These are phyloP conservation scores for Sarcoramphus papa DNA, from an alignment of 2,797 vertebrate species.

Conservation along the genomic window DNA sequence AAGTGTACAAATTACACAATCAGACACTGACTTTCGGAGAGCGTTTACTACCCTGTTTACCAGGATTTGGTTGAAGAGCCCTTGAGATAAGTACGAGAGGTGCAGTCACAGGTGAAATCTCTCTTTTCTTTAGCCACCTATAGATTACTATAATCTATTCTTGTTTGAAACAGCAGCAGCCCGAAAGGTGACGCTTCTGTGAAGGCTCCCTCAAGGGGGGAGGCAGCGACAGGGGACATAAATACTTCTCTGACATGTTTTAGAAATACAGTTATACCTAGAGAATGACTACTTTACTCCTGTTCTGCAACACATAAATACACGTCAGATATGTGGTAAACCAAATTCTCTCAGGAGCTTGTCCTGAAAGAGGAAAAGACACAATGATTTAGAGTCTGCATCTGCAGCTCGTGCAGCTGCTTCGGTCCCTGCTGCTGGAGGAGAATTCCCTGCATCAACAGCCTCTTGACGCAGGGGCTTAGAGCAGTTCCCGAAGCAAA, in stretches of 20 bases:
- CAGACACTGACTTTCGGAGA: background rate
- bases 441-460: background rate
- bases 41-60: background rate
- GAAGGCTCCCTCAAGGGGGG: background rate
- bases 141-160: background rate
- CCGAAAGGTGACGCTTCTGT: background rate
- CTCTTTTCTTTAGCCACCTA: background rate
- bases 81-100: background rate
- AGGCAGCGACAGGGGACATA: background rate
- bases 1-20: background rate
- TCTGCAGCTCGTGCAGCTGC: conserved; percentile 52
- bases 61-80: background rate
- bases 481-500: background rate
- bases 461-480: background rate
- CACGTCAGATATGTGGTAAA: conserved; percentile 47
- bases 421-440: conserved; percentile 14
- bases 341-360: conserved; percentile 53
- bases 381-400: conserved; percentile 56
- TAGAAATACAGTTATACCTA: conserved; percentile 32
- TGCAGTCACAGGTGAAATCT: background rate
- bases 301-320: conserved; percentile 49
- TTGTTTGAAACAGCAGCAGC: background rate
- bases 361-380: conserved; percentile 61
- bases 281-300: conserved; percentile 16
- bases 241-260: conserved; percentile 39